These are phyloP conservation scores for Aurelia coerulea DNA, from an alignment of 30 jellyfish, hydroid and myxozoan species.

Conservation along the genomic window DNA sequence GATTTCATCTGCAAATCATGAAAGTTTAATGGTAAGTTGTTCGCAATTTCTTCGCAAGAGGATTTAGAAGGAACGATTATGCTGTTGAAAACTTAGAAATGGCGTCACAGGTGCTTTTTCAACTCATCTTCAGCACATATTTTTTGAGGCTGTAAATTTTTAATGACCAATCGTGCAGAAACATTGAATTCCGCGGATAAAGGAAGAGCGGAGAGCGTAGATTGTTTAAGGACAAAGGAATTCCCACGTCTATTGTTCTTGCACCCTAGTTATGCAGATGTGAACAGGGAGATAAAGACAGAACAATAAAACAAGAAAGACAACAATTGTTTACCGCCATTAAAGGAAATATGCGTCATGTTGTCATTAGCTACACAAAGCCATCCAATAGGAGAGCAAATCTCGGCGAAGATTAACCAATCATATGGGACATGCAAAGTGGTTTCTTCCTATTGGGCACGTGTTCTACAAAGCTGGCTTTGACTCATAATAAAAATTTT, in stretches of 20 bases:
- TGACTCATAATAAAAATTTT: constrained; percentile 71
- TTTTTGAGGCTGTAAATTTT: constrained; percentile 39
- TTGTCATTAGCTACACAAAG: constrained; percentile 60
- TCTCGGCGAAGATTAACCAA: constrained; percentile 58
- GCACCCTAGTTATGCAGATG: constrained; percentile 64
- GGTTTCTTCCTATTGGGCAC: constrained; percentile 68
- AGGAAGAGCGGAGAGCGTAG: constrained; percentile 49
- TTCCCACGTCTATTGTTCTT: constrained; percentile 81
- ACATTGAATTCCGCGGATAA: constrained; percentile 51
- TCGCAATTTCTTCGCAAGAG: constrained; percentile 34
- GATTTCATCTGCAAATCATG: constrained; percentile 27
- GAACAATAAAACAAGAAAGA: constrained; percentile 41
- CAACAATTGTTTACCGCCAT: constrained; percentile 60
- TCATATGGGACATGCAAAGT: constrained; percentile 63
- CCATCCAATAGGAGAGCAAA: constrained; percentile 60
- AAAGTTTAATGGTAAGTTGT: constrained; percentile 26
- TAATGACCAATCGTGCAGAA: constrained; percentile 70
- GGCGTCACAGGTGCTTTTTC: constrained; percentile 55
- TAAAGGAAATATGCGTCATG: constrained; percentile 77
- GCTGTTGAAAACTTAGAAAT: constrained; percentile 8
- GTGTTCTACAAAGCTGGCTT: constrained; percentile 81
- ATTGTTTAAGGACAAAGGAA: constrained; percentile 65
- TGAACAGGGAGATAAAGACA: constrained; percentile 20
- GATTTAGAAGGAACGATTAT: constrained; percentile 34
- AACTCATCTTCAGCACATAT: constrained; percentile 15